Conservation (phyloP, 2,113 vertebrate genomes). For the Hiodon alosoides region DNA sequence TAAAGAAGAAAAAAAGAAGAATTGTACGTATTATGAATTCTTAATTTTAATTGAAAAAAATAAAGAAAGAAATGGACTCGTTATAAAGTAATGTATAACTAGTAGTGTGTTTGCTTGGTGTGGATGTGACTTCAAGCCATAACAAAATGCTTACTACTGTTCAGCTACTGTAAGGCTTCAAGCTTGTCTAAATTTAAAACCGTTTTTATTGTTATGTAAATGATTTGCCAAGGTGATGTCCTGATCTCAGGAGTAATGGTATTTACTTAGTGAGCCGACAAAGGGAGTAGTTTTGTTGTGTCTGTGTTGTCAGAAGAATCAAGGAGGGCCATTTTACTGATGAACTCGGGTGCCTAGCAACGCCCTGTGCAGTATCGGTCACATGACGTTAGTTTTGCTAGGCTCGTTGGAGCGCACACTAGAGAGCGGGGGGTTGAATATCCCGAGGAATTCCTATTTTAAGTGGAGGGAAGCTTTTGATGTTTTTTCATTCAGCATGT, state of each 20-base stretch:
- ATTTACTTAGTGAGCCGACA: neutral
- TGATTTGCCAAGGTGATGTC: neutral
- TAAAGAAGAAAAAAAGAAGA: too few species aligned
- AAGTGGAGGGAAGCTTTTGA: too few species aligned
- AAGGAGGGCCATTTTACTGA: neutral
- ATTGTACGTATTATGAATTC: too few species aligned
- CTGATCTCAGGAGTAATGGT: neutral
- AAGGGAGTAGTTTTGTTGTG: neutral
- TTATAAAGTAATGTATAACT: too few species aligned
- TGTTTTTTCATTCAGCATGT: too few species aligned
- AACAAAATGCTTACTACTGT: too few species aligned
- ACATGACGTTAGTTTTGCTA: constrained; percentile 16
- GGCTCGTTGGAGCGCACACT: neutral
- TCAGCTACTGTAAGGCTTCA: too few species aligned
- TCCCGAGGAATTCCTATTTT: neutral
- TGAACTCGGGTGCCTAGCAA: constrained; percentile 14
- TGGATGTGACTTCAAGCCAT: too few species aligned
- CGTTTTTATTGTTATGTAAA: neutral
- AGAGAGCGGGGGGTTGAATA: neutral
- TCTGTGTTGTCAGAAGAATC: neutral
- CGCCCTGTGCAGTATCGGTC: constrained; percentile 24
- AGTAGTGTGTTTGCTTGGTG: too few species aligned
- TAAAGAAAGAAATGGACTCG: too few species aligned
- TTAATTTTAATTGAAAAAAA: too few species aligned
- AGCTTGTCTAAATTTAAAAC: too few species aligned